These are phyloP conservation scores for Menidia menidia DNA, from an alignment of 2,797 vertebrate species.

Conservation along the genomic window DNA sequence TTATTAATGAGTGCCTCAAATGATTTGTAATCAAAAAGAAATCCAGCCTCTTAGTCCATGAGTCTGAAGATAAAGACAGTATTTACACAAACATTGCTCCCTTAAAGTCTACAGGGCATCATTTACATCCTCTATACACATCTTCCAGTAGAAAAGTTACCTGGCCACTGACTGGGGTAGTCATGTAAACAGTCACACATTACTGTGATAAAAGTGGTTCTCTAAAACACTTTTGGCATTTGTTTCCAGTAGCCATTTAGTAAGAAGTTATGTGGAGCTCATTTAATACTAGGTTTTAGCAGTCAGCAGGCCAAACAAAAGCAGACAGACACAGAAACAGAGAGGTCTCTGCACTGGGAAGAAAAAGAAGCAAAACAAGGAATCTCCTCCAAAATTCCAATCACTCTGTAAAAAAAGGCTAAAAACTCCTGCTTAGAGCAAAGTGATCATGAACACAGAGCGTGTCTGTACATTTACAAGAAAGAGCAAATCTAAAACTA, in stretches of 20 bases:
- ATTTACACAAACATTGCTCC: slow-evolving; percentile 73
- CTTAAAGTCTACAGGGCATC: slow-evolving; percentile 62
- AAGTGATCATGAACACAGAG: too few species aligned
- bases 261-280: slow-evolving; percentile 33
- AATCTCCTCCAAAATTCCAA: too few species aligned
- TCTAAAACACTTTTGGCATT: slow-evolving; percentile 22
- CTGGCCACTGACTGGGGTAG: slow-evolving; percentile 64
- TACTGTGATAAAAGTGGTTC: slow-evolving; percentile 57
- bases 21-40: slow-evolving; percentile 12
- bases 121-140: slow-evolving; percentile 74
- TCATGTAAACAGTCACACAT: slow-evolving; percentile 80
- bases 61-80: slow-evolving; percentile 53
- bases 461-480: slow-evolving; percentile 27
- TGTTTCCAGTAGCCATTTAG: slow-evolving; percentile 42
- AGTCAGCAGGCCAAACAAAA: slow-evolving; percentile 17
- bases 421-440: too few species aligned
- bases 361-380: too few species aligned
- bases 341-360: background rate
- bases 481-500: slow-evolving; percentile 47
- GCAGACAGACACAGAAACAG: background rate
- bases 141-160: slow-evolving; percentile 63
- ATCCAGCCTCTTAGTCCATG: background rate
- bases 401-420: too few species aligned
- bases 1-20: background rate
- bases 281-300: slow-evolving; percentile 32